Evolutionary conservation across 92 coral and sea anemone genomes (phyloP).

Genomic region (Desmophyllum pertusum): DNA sequence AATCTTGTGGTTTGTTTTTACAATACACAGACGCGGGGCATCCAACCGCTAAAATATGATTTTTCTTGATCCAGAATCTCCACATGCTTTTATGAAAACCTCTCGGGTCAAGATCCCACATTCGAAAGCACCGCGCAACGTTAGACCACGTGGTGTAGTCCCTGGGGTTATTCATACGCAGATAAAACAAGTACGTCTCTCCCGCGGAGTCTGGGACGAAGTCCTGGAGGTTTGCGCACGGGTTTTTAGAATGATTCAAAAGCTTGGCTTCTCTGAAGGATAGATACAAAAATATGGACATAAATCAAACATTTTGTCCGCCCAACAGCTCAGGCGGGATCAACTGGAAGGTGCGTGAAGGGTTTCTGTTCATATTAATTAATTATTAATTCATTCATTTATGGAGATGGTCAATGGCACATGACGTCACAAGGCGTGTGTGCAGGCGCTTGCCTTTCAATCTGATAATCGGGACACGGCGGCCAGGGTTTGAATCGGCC

Average conservation of each 20-base stretch:
- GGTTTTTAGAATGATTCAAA: constrained; percentile 74
- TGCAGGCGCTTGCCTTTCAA: too few species aligned
- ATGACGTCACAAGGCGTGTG: too few species aligned
- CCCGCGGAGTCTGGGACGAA: constrained; percentile 72
- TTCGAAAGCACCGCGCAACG: constrained; percentile 75
- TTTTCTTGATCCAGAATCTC: constrained; percentile 81
- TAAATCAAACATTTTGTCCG: not conserved
- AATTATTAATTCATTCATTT: too few species aligned
- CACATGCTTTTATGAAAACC: constrained; percentile 82
- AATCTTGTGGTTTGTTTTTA: constrained; percentile 45
- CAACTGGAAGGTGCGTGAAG: not conserved
- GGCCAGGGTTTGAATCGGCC: too few species aligned
- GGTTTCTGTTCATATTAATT: too few species aligned
- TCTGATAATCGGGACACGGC: too few species aligned
- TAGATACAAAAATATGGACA: not conserved
- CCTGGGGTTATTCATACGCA: constrained; percentile 47
- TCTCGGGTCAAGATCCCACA: constrained; percentile 79
- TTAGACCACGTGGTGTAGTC: constrained; percentile 77
- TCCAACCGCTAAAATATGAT: constrained; percentile 74
- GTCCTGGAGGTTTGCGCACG: constrained; percentile 63
- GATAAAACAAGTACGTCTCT: constrained; percentile 63
- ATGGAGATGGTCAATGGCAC: too few species aligned
- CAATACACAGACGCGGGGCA: constrained; percentile 83
- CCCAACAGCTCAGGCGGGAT: too few species aligned
- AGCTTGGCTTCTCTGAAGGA: constrained; percentile 54